Evolutionary conservation across 2,888 invertebrate species (phyloP), one percentile per base, ranked within the genome.

Genomic region (Cephus rjabovi): DNA sequence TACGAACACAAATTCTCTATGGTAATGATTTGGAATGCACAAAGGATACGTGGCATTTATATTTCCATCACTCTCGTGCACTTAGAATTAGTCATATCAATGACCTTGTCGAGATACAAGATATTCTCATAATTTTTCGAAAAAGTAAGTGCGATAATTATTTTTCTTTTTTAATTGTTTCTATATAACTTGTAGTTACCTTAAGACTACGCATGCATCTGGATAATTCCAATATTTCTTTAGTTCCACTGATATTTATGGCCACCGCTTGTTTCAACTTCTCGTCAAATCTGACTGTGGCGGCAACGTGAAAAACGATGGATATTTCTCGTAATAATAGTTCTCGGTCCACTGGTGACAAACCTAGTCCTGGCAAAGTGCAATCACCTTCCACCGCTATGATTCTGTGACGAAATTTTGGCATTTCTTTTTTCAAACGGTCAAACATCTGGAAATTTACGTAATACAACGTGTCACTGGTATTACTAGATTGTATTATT

Each of bases 261-360:
- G 94, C 94, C 73, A 97, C 93, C 0, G 98, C 96, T 1, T 95
- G 92, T 89, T 95, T 94, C 0, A 98, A 92, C 74, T 95, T 95
- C 88, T 98, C 98, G 90, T 97, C 96, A 87, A 98, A 98, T 86
- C 95, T 94, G 9, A 98, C 97, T 0, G 98, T 98, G 1, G 98
- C 99, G 0, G 98, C 98, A 12, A 96, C 96, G 89, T 99, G 98
- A 91, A 99, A 96, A 76, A 95, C 93, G 35, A 95, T 92, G 1
- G 88, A 91, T 34, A 96, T 95, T 90, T 96, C 94, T 6, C 95
- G 93, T 0, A 92, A 92, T 4, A 96, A 91, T 80, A 92, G 93
- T 84, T 94, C 93, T 82, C 95, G 93, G 86, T 96, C 95, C 11
- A 92, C 92, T 0, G 93, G 88, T 0, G 93, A 93, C 37, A 96